These are phyloP conservation scores for Mormyrus proboscirostris DNA, from an alignment of 2,797 vertebrate genomes.

Conservation along the genomic window DNA sequence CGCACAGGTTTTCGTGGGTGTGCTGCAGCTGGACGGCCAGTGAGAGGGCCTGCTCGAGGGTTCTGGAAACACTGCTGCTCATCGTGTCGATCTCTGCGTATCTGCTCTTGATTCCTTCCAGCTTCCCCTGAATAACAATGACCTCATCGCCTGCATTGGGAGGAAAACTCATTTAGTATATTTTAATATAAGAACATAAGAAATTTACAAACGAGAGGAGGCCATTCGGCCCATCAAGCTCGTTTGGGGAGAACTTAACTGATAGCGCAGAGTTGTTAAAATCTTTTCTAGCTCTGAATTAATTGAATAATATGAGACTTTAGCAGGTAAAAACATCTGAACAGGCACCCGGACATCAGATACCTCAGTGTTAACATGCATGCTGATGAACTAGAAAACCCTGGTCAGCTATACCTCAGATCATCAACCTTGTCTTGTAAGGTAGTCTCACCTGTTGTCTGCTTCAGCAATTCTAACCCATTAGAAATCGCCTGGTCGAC, in stretches of 20 bases:
- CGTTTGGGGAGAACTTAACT: too few species aligned
- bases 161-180: background rate
- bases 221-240: too few species aligned
- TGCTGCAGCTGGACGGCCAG: conserved; percentile 72
- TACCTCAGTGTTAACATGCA: background rate
- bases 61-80: conserved; percentile 73
- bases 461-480: conserved; percentile 90
- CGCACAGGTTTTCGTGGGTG: conserved; percentile 67
- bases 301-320: background rate
- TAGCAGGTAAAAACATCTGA: background rate
- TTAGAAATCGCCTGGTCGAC: conserved; percentile 87
- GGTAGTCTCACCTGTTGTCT: conserved; percentile 78
- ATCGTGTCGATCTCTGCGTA: conserved; percentile 83
- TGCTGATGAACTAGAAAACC: background rate
- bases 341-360: background rate
- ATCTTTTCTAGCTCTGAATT: too few species aligned
- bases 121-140: conserved; percentile 89
- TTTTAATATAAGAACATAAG: background rate
- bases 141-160: conserved; percentile 83
- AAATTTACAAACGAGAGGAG: too few species aligned
- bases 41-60: conserved; percentile 74
- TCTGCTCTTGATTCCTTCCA: conserved; percentile 88
- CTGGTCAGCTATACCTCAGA: background rate
- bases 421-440: background rate
- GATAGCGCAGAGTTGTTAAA: too few species aligned